phyloP scores from a whole-genome alignment of 1,140 invertebrate genomes.

The Megalopta genalis region DNA sequence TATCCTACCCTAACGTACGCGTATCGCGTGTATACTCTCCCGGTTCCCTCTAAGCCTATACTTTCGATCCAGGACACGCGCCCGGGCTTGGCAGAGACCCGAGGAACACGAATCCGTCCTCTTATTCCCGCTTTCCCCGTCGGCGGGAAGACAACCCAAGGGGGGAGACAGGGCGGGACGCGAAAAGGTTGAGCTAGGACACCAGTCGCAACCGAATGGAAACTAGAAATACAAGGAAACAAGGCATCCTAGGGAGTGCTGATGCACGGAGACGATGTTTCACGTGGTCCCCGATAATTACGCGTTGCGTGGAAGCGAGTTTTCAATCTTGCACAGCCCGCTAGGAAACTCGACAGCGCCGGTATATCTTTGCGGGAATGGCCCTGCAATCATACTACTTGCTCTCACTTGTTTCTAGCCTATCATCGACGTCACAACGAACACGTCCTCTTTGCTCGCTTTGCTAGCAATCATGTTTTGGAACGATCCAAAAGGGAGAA shows the following conservation, averaged over 20 bases:
- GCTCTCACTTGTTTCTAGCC: background rate
- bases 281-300: slow-evolving; percentile 45
- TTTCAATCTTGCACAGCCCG: background rate
- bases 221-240: slow-evolving; percentile 16
- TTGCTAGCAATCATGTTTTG: too few relatives aligned
- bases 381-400: slow-evolving; percentile 12
- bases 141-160: background rate
- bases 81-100: background rate
- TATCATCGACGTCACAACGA: background rate
- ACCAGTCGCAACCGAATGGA: background rate
- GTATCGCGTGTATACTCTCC: background rate
- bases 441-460: background rate
- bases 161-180: slow-evolving; percentile 16
- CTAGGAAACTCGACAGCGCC: slow-evolving; percentile 4
- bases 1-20: slow-evolving; percentile 25
- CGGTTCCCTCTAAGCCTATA: slow-evolving; percentile 57
- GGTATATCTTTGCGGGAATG: background rate
- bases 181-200: background rate
- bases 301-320: slow-evolving; percentile 57
- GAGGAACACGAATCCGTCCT: background rate
- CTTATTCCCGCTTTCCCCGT: background rate
- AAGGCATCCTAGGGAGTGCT: slow-evolving; percentile 3
- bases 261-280: slow-evolving; percentile 40
- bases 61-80: slow-evolving; percentile 62
- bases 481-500: background rate